Base-by-base conservation (phyloP, 2,113 vertebrate species). In the Zeus faber region DNA sequence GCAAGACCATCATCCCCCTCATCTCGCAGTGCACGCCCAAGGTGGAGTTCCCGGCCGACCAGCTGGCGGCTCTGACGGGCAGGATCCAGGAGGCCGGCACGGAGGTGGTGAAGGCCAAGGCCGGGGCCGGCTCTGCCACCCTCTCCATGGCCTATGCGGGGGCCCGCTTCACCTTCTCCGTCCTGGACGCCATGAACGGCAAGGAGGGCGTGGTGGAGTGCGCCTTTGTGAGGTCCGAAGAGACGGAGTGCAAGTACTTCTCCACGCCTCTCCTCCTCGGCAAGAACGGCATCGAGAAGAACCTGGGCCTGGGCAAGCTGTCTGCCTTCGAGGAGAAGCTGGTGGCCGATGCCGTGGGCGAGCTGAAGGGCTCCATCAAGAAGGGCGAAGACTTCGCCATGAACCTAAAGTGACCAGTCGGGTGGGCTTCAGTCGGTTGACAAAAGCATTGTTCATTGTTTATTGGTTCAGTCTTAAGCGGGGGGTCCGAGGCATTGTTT, bases 71-170 rank as follows among this genome's bases (percentile, higher is more conserved):
- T 0, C 88, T 98, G 63, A 93, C 85, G 0, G 89, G 73, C 13
- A 89, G 96, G 53, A 98, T 98, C 82, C 97, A 99, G 76, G 97
- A 99, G 58, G 97, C 97, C 0, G 96, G 97, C 53, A 99, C 97
- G 0, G 97, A 99, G 76, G 97, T 98, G 52, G 97, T 99, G 27
- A 93, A 99, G 75, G 97, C 96, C 31, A 99, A 98, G 83, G 97
- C 95, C 1, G 97, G 96, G 68, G 91, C 94, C 68, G 97, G 97
- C 14, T 99, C 97, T 52, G 97, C 97, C 16, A 99, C 97, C 1
- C 85, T 99, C 44, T 98, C 96, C 0, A 99, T 99, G 97, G 97
- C 97, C 0, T 98, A 98, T 0, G 96, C 97, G 0, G 97, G 97
- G 0, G 95, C 96, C 59, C 90, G 96, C 0, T 99, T 99, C 68